Evolutionary conservation across 2,113 vertebrate genomes (phyloP).

Genomic region (Okapia johnstoni): DNA sequence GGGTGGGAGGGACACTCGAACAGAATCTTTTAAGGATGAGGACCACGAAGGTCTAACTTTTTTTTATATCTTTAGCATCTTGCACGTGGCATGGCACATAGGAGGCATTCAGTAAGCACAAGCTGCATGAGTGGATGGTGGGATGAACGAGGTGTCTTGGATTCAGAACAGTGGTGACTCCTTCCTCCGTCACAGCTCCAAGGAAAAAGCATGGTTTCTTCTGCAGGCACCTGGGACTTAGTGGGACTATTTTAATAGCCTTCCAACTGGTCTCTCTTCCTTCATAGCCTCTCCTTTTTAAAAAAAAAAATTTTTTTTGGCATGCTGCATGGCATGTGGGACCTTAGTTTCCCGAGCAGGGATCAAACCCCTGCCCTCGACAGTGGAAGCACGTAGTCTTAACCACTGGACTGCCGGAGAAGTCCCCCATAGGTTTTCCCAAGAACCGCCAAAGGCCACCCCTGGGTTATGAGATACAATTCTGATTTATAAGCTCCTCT

Average conservation of each 20-base stretch:
- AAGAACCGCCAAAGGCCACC: not conserved
- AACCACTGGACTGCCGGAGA: not conserved
- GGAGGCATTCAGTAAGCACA: not conserved
- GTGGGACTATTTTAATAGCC: not conserved
- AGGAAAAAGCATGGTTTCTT: not conserved
- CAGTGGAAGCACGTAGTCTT: not conserved
- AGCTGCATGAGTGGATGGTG: not conserved
- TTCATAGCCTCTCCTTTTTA: not conserved
- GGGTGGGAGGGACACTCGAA: not conserved
- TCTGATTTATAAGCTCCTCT: not conserved
- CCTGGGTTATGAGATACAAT: not conserved
- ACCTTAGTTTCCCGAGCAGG: not conserved
- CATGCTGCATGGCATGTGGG: not conserved
- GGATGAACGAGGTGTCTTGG: not conserved
- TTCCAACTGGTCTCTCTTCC: not conserved
- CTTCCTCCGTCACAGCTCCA: not conserved
- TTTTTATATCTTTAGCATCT: not conserved
- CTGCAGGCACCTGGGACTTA: not conserved
- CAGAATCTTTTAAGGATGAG: not conserved
- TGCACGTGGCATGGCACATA: accelerated
- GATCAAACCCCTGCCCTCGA: not conserved
- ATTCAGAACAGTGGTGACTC: not conserved
- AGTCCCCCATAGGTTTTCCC: not conserved
- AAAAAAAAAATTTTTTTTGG: not conserved
- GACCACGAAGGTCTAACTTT: not conserved